These are phyloP conservation scores for Euplexia lucipara DNA, from an alignment of 2,888 invertebrate species.

Conservation along the genomic window DNA sequence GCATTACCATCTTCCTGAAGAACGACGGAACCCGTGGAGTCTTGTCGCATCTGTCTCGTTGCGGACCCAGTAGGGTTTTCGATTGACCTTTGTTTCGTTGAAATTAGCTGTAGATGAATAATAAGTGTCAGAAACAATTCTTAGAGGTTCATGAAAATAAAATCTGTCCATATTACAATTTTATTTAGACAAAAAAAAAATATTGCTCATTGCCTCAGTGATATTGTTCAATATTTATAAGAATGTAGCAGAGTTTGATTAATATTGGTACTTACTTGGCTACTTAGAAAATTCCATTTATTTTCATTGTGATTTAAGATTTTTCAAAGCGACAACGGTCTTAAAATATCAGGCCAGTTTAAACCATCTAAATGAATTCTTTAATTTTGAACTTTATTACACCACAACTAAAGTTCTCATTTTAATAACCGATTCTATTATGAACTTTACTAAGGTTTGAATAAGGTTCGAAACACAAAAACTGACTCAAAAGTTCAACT, in stretches of 20 bases:
- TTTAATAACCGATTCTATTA: too few species aligned
- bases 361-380: too few species aligned
- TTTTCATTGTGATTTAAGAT: neutral
- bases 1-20: constrained; percentile 83
- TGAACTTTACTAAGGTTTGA: too few species aligned
- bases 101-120: constrained; percentile 89
- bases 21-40: constrained; percentile 92
- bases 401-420: too few species aligned
- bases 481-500: too few species aligned
- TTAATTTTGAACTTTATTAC: too few species aligned
- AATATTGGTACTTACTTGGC: too few species aligned
- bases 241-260: too few species aligned
- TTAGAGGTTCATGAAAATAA: neutral
- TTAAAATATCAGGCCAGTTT: neutral
- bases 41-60: constrained; percentile 84
- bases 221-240: too few species aligned
- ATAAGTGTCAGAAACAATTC: constrained; percentile 12
- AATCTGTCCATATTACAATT: neutral
- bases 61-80: constrained; percentile 71
- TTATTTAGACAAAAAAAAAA: too few species aligned
- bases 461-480: too few species aligned
- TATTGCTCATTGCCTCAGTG: too few species aligned
- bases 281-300: neutral
- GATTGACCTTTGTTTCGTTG: constrained; percentile 82
- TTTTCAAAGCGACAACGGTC: neutral